Percentiles rank a stretch among this genome's conserved stretches.
Conservation (phyloP, 2,113 vertebrate genomes). For the Cryptotis parvus region DNA sequence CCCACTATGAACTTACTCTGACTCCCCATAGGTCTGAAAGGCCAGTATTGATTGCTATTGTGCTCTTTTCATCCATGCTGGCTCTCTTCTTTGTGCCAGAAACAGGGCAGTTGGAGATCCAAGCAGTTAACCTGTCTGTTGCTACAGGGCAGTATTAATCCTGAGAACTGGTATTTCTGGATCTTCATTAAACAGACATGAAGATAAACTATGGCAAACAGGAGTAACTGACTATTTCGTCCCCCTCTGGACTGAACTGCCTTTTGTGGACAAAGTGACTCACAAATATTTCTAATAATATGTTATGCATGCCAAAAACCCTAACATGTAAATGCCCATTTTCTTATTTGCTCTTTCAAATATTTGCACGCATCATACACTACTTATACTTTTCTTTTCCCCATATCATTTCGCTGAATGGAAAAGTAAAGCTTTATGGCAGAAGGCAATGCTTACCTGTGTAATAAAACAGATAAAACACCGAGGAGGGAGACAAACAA, state of each 20-base stretch:
- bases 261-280: slow-evolving; percentile 52
- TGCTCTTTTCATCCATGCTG: neutral
- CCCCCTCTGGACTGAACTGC: slow-evolving; percentile 14
- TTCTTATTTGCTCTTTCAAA: neutral
- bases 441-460: neutral
- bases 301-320: neutral
- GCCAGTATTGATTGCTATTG: neutral
- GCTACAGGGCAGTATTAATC: neutral
- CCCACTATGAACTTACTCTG: neutral
- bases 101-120: neutral
- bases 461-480: neutral
- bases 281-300: slow-evolving; percentile 35
- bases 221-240: neutral
- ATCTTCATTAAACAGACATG: neutral
- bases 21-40: neutral
- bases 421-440: neutral
- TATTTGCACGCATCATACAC: neutral
- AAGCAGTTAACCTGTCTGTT: neutral
- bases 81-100: neutral
- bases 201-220: slow-evolving; percentile 66
- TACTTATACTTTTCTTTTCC: neutral
- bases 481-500: neutral
- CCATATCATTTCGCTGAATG: neutral
- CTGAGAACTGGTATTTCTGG: slow-evolving; percentile 73
- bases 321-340: neutral